A percentile compares a stretch with the other conserved stretches of the same genome.
These are phyloP conservation scores for Acanthacorydalis orientalis DNA, from an alignment of 2,888 invertebrate genomes.

Conservation along the genomic window DNA sequence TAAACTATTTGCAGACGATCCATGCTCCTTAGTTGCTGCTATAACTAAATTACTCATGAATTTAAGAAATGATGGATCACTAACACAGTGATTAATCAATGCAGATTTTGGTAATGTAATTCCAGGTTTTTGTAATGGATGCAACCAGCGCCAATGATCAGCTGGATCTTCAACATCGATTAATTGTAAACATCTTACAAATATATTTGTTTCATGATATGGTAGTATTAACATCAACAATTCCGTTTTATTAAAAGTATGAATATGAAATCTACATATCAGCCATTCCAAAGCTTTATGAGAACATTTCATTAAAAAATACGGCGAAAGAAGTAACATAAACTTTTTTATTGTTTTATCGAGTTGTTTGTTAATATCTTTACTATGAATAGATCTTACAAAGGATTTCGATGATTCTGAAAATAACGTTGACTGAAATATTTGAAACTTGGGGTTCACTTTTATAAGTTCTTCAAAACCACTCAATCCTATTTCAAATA, in stretches of 20 bases:
- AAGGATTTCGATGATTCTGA: conserved; percentile 57
- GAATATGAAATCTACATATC: conserved; percentile 72
- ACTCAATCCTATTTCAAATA: conserved; percentile 71
- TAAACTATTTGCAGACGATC: conserved; percentile 37
- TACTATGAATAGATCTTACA: conserved; percentile 62
- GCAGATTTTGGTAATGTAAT: conserved; percentile 53
- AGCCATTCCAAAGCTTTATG: conserved; percentile 95
- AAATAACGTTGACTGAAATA: conserved; percentile 63
- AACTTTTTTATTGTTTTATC: conserved; percentile 63
- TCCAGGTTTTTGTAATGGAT: conserved; percentile 55
- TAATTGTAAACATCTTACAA: conserved; percentile 65
- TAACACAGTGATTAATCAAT: conserved; percentile 54
- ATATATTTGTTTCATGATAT: conserved; percentile 84
- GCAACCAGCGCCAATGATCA: conserved; percentile 64
- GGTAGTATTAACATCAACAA: conserved; percentile 72
- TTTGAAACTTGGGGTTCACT: conserved; percentile 52
- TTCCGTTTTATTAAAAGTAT: conserved; percentile 72
- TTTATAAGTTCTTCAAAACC: conserved; percentile 71
- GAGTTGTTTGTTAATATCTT: conserved; percentile 57
- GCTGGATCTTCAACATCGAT: conserved; percentile 40
- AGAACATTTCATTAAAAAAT: conserved; percentile 65
- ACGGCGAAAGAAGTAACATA: conserved; percentile 68
- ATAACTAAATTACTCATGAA: conserved; percentile 41
- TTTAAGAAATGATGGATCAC: conserved; percentile 41
- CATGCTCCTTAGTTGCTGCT: conserved; percentile 39